phyloP scores from a whole-genome alignment of 2,113 vertebrate species.

The Mystacornis crossleyi region DNA sequence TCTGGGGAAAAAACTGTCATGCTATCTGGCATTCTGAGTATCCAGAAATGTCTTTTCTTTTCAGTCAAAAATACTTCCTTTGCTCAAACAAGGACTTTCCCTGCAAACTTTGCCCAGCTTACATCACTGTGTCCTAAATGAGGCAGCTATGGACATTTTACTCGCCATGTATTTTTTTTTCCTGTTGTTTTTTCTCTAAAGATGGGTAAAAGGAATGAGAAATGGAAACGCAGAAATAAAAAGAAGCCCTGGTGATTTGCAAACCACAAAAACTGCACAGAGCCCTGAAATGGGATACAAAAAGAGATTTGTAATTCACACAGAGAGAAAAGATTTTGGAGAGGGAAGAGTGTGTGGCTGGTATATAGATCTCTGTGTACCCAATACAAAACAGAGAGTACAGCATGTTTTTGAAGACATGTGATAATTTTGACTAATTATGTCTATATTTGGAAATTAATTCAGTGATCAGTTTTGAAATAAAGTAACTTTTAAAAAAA shows the following conservation, averaged over 20 bases:
- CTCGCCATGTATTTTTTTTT: fast-evolving
- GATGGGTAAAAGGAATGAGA: not conserved
- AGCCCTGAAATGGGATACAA: not conserved
- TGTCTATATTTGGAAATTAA: not conserved
- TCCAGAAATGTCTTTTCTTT: not conserved
- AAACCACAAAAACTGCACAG: not conserved
- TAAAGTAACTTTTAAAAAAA: not conserved
- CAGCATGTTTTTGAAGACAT: not conserved
- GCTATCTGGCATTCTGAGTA: not conserved
- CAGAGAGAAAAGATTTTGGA: not conserved
- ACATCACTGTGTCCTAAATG: not conserved
- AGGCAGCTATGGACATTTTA: not conserved
- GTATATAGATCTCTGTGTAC: not conserved
- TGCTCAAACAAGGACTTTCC: not conserved
- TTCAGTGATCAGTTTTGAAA: not conserved
- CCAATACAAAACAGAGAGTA: not conserved
- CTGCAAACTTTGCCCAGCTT: not conserved
- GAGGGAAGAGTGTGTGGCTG: not conserved
- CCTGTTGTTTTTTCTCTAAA: not conserved
- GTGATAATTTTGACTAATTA: not conserved
- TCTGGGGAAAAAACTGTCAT: not conserved
- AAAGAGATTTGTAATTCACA: not conserved
- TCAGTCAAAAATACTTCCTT: not conserved
- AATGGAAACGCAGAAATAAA: not conserved
- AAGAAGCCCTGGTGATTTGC: not conserved